phyloP scores from a whole-genome alignment of 2,888 invertebrate genomes.

The Cryptus armator region DNA sequence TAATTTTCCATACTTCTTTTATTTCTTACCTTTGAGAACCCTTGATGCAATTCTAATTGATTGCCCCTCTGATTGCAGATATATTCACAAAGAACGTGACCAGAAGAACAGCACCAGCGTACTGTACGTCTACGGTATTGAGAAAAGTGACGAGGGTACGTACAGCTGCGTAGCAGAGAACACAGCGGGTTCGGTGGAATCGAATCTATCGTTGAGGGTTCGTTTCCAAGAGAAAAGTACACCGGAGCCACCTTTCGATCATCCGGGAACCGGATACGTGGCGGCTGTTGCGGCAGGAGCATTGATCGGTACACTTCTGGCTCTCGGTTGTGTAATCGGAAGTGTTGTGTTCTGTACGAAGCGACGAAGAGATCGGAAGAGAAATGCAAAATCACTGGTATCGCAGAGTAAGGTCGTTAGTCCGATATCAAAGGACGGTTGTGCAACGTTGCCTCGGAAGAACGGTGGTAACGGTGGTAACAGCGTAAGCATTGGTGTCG shows the following conservation, averaged over 20 bases:
- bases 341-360: conserved; percentile 80
- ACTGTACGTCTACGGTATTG: conserved; percentile 77
- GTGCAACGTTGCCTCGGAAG: conserved; percentile 79
- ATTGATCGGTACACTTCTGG: conserved; percentile 80
- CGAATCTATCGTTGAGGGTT: conserved; percentile 93
- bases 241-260: conserved; percentile 79
- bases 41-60: neutral
- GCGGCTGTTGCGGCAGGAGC: conserved; percentile 81
- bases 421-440: conserved; percentile 85
- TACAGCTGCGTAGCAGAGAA: conserved; percentile 95
- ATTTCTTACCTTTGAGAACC: neutral
- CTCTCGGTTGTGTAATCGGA: conserved; percentile 79
- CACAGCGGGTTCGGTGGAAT: conserved; percentile 91
- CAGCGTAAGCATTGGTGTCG: conserved; percentile 52
- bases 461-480: conserved; percentile 70
- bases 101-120: conserved; percentile 78
- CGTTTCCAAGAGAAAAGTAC: conserved; percentile 86
- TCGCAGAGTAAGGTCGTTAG: conserved; percentile 75
- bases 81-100: conserved; percentile 78
- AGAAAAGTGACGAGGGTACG: conserved; percentile 90
- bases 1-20: neutral
- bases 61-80: conserved; percentile 75
- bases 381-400: conserved; percentile 78
- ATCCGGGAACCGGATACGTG: conserved; percentile 78
- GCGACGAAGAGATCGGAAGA: conserved; percentile 78